Conservation (phyloP, 2,797 vertebrate species). For the Channallabes apus region DNA sequence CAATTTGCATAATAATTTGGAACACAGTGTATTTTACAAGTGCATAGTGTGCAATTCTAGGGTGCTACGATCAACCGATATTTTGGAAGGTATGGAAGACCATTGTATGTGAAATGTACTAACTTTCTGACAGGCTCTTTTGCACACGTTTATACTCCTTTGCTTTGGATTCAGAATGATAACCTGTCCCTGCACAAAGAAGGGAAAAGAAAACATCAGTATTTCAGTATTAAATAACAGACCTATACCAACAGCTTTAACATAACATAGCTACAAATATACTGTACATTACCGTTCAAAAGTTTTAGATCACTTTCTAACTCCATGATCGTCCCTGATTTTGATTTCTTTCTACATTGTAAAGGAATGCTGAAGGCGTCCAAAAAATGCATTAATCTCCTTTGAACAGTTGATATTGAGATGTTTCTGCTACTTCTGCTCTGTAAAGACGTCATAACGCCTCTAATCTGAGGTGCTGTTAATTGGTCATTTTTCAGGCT, state of each 20-base stretch:
- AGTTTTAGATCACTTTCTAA: no score
- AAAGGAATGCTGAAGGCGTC: no score
- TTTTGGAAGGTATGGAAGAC: neutral
- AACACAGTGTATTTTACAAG: conserved; percentile 19
- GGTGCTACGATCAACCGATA: neutral
- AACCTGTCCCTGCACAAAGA: conserved; percentile 87
- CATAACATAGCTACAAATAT: neutral
- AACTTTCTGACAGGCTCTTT: conserved; percentile 96
- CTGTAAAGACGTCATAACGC: no score
- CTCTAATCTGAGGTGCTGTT: no score
- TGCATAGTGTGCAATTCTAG: neutral
- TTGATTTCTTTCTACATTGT: no score
- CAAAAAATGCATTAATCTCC: no score
- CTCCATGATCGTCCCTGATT: no score
- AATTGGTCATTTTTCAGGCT: no score
- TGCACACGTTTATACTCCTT: conserved; percentile 99
- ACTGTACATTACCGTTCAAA: no score
- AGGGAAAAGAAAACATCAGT: conserved; percentile 27
- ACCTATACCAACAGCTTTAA: neutral
- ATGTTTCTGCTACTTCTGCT: no score
- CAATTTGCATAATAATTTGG: no score
- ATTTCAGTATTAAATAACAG: neutral
- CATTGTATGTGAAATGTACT: conserved; percentile 50
- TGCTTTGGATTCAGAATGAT: conserved; percentile 99
- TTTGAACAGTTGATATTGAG: no score